These are phyloP conservation scores for Pycnomerus fuliginosus DNA, from an alignment of 2,888 invertebrate genomes.

Conservation along the genomic window DNA sequence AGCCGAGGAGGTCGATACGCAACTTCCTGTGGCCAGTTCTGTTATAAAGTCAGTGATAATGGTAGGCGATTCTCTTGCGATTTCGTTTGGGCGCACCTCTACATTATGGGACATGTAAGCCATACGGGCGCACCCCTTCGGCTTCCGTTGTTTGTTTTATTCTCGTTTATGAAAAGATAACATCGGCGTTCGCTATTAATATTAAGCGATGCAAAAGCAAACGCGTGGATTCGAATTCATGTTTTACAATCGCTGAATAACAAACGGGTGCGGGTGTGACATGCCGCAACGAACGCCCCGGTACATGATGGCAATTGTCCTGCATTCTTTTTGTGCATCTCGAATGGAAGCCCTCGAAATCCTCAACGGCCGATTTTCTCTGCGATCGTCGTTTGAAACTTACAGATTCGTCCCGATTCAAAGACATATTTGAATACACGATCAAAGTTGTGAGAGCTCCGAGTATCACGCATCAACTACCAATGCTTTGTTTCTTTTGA, in stretches of 20 bases:
- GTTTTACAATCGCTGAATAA: conserved; percentile 22
- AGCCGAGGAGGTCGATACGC: conserved; percentile 7
- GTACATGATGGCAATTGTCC: conserved; percentile 5
- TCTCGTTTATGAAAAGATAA: conserved; percentile 35
- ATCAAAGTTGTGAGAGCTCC: conserved; percentile 39
- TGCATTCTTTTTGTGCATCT: conserved; percentile 15
- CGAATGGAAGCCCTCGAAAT: conserved; percentile 10
- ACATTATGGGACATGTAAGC: conserved; percentile 30
- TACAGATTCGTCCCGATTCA: conserved; percentile 37
- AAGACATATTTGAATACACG: conserved; percentile 47
- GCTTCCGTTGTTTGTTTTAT: conserved; percentile 35
- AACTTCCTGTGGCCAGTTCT: conserved; percentile 22
- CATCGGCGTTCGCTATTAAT: conserved; percentile 31
- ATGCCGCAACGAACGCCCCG: conserved; percentile 1
- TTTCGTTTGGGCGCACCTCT: conserved; percentile 25
- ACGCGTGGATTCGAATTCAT: conserved; percentile 26
- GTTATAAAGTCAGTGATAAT: conserved; percentile 16
- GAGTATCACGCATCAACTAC: conserved; percentile 39
- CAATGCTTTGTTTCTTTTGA: conserved; percentile 46
- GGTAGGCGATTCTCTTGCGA: conserved; percentile 14
- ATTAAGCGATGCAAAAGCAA: conserved; percentile 28
- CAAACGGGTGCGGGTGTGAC: conserved; percentile 7
- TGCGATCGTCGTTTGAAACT: conserved; percentile 29
- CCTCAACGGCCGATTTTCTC: conserved; percentile 11
- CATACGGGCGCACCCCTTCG: conserved; percentile 28